These are phyloP conservation scores for Seira musarum DNA, from an alignment of 2,888 invertebrate genomes.

Conservation along the genomic window DNA sequence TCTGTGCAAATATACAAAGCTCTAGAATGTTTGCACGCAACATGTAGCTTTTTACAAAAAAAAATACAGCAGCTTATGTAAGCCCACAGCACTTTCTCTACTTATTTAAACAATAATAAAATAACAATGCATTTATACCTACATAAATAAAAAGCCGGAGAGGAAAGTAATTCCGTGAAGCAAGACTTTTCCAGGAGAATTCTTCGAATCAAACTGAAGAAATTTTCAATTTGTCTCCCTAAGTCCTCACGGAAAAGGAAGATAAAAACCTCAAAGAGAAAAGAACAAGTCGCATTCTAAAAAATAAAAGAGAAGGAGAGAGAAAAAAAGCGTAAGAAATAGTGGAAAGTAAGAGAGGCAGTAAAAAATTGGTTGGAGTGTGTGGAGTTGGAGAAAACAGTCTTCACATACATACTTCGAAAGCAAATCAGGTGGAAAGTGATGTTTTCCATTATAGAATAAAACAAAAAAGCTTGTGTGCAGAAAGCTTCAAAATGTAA, in stretches of 20 bases:
- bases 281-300: conserved; percentile 20
- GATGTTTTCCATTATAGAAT: conserved; percentile 42
- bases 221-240: conserved; percentile 44
- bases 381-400: too few species aligned
- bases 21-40: too few species aligned
- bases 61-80: not conserved
- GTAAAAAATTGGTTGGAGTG: conserved; percentile 5
- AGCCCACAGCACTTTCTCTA: conserved; percentile 14
- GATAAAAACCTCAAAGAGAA: conserved; percentile 37
- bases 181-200: conserved; percentile 38
- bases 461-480: conserved; percentile 31
- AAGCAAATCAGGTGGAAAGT: conserved; percentile 44
- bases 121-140: conserved; percentile 8
- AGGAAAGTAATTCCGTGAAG: conserved; percentile 31
- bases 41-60: too few species aligned
- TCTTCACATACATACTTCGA: conserved; percentile 18
- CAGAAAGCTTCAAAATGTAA: conserved; percentile 33
- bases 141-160: conserved; percentile 22
- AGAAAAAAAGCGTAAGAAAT: conserved; percentile 19
- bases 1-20: too few species aligned
- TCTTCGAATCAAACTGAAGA: conserved; percentile 38
- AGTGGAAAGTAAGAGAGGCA: conserved; percentile 3
- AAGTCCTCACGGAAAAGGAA: conserved; percentile 33
- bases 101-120: conserved; percentile 28
- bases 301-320: too few species aligned